Evolutionary conservation across 1,140 invertebrate species (phyloP).

Genomic region (Chironomus tepperi): DNA sequence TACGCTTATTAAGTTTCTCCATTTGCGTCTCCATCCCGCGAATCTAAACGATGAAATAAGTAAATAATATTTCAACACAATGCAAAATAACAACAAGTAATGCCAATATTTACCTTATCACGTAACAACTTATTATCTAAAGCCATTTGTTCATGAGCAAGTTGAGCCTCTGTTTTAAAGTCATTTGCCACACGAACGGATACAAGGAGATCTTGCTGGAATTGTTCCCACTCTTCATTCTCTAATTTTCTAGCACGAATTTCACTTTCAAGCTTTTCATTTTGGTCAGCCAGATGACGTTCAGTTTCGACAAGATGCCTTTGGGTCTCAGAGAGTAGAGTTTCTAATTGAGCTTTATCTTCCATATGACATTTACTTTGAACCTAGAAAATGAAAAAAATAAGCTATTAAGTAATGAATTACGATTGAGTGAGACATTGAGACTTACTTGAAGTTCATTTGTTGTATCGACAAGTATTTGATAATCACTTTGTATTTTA

Average conservation of each 20-base stretch:
- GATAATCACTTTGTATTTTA: slow-evolving; percentile 57
- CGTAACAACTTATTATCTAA: slow-evolving; percentile 73
- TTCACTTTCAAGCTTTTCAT: slow-evolving; percentile 50
- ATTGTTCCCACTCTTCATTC: slow-evolving; percentile 84
- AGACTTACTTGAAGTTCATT: slow-evolving; percentile 58
- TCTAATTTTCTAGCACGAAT: slow-evolving; percentile 50
- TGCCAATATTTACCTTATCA: slow-evolving; percentile 45
- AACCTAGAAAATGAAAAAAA: slow-evolving; percentile 31
- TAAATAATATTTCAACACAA: too few relatives aligned
- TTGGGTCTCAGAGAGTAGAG: slow-evolving; percentile 56
- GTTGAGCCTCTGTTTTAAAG: slow-evolving; percentile 80
- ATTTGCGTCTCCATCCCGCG: slow-evolving; percentile 67
- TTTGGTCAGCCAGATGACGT: slow-evolving; percentile 44
- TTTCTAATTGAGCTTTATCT: slow-evolving; percentile 62
- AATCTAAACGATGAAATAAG: slow-evolving; percentile 35
- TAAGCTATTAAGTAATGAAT: slow-evolving; percentile 18
- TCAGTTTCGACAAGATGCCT: slow-evolving; percentile 53
- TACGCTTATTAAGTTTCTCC: slow-evolving; percentile 51
- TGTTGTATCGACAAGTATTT: slow-evolving; percentile 61
- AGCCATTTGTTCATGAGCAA: slow-evolving; percentile 69
- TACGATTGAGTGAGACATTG: not conserved
- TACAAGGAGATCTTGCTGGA: slow-evolving; percentile 84
- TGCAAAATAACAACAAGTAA: too few relatives aligned
- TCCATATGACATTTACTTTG: slow-evolving; percentile 64
- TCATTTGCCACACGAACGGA: slow-evolving; percentile 91